Evolutionary conservation across 2,113 vertebrate species (phyloP).

Genomic region (Garra rufa): DNA sequence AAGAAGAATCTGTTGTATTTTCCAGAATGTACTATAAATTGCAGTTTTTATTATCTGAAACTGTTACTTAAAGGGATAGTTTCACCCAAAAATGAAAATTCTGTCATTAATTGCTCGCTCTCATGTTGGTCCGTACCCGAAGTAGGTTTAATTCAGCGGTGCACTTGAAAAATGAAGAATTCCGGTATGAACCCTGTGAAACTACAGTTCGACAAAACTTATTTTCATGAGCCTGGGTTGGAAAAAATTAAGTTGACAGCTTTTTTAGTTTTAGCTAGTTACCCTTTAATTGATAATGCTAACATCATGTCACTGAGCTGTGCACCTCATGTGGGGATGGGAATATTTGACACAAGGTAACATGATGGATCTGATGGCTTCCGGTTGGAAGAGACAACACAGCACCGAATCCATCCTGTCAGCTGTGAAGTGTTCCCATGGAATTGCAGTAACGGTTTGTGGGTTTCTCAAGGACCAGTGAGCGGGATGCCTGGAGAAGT

Average conservation of each 20-base stretch:
- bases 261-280: neutral
- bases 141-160: no score
- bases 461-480: neutral
- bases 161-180: neutral
- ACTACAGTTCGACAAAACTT: no score
- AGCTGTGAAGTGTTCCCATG: neutral
- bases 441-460: neutral
- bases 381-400: neutral
- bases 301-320: neutral
- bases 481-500: neutral
- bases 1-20: neutral
- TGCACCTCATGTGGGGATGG: neutral
- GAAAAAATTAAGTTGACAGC: neutral
- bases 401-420: neutral
- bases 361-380: neutral
- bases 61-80: no score
- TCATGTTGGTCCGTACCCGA: no score
- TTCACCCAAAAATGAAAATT: no score
- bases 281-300: neutral
- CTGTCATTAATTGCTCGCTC: no score
- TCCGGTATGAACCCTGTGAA: no score
- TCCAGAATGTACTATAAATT: neutral
- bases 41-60: neutral
- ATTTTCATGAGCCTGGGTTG: no score
- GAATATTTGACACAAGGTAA: neutral